Conservation (phyloP, 2,797 vertebrate genomes). For the Nannoperca obscura region DNA sequence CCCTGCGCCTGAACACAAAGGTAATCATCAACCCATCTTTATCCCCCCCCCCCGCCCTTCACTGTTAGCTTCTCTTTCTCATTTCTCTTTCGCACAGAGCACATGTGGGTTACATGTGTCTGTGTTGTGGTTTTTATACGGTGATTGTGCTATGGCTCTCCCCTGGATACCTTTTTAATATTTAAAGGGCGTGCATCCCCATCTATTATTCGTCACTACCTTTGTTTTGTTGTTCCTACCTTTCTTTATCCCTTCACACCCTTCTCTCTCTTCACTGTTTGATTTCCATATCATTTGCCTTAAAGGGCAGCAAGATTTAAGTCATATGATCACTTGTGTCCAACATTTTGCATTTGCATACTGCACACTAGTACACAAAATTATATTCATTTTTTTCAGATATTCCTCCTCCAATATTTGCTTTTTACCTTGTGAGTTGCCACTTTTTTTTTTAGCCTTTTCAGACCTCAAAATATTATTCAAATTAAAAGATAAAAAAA, state of each 20-base stretch:
- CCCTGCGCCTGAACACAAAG: constrained; percentile 73
- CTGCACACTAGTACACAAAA: background rate
- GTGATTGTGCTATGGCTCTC: background rate
- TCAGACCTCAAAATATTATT: background rate
- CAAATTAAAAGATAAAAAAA: background rate
- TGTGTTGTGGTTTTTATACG: constrained; percentile 6
- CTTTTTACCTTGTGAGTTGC: background rate
- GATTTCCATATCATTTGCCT: constrained; percentile 62
- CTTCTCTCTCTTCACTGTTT: background rate
- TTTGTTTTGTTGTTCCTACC: background rate
- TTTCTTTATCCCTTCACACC: background rate
- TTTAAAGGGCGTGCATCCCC: background rate
- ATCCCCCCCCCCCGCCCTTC: background rate
- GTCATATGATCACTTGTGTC: constrained; percentile 7
- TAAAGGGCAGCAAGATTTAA: background rate
- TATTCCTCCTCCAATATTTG: background rate
- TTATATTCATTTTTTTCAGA: background rate
- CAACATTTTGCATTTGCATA: background rate
- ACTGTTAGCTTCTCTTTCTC: background rate
- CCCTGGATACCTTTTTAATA: background rate
- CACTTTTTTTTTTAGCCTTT: background rate
- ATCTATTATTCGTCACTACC: background rate
- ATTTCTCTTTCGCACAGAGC: constrained; percentile 5
- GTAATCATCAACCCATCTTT: constrained; percentile 58
- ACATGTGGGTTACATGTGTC: background rate